Evolutionary conservation across 2,113 vertebrate genomes (phyloP).

Genomic region (Echinops telfairi): DNA sequence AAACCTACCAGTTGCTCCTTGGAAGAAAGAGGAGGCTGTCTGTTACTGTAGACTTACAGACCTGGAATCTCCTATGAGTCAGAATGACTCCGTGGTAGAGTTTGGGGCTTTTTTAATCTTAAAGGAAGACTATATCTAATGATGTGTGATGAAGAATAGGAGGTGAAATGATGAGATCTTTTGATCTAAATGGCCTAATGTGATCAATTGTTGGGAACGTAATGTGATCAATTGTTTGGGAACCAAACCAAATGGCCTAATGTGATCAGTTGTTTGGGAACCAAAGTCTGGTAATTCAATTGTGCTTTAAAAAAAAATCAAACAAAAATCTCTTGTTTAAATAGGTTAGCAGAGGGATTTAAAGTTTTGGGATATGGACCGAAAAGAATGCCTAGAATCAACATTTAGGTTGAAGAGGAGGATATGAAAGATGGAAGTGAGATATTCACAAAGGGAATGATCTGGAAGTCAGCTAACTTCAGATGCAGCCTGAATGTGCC

Average conservation of each 20-base stretch:
- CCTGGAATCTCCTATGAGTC: too few species aligned
- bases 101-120: neutral
- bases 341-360: slow-evolving; percentile 7
- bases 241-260: neutral
- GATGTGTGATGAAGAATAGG: neutral
- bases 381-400: slow-evolving; percentile 1
- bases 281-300: neutral
- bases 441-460: neutral
- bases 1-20: too few species aligned
- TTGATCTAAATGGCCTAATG: neutral
- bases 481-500: neutral
- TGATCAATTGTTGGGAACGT: too few species aligned
- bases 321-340: neutral
- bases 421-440: neutral
- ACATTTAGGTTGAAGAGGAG: neutral
- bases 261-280: too few species aligned
- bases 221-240: neutral
- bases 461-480: neutral
- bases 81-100: too few species aligned
- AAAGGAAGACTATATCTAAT: slow-evolving; percentile 1
- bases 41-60: too few species aligned
- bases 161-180: neutral
- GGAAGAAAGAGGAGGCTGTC: too few species aligned
- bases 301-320: neutral
- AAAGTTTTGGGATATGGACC: neutral